Conservation (phyloP, 2,113 vertebrate species). For the Corythornis madagascariensis region DNA sequence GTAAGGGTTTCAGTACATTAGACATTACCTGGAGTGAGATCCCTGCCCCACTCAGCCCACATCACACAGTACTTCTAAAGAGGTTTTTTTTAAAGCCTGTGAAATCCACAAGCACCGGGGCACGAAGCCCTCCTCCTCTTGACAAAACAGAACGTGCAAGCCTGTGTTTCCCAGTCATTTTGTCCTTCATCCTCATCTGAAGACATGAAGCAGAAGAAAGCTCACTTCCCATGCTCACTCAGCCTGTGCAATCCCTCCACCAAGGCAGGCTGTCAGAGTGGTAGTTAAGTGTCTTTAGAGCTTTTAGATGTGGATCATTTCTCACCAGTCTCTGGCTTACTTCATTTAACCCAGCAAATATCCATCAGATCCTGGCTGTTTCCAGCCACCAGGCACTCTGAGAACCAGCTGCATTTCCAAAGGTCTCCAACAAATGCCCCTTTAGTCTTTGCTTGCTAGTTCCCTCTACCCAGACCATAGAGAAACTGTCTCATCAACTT, state of each 20-base stretch:
- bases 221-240: neutral
- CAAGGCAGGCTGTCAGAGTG: neutral
- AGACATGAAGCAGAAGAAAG: neutral
- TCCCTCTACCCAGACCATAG: neutral
- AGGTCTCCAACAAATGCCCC: neutral
- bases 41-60: neutral
- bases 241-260: neutral
- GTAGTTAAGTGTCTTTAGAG: neutral
- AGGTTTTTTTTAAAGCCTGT: neutral
- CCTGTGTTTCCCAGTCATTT: neutral
- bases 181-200: neutral
- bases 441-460: neutral
- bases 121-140: neutral
- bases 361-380: neutral
- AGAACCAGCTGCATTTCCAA: neutral
- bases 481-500: neutral
- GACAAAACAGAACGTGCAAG: neutral
- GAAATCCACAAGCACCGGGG: neutral
- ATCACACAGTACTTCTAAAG: neutral
- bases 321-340: neutral
- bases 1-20: neutral
- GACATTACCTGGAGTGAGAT: neutral
- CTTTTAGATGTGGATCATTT: neutral
- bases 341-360: neutral
- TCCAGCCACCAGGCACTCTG: neutral